Evolutionary conservation across 2,888 invertebrate species (phyloP).

Genomic region (Tholera decimalis): DNA sequence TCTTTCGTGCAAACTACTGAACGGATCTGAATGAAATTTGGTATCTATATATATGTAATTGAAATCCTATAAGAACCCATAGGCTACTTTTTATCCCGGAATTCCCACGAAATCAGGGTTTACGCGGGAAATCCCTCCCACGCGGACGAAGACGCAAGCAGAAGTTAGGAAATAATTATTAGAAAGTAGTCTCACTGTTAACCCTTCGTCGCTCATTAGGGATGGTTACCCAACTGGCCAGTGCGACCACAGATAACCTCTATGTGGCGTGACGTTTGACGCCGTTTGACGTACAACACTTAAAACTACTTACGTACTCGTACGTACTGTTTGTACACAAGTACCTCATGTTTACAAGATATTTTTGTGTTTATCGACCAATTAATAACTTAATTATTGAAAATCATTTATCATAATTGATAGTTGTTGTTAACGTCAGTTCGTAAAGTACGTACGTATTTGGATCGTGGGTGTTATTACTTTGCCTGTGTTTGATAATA

Average conservation of each 20-base stretch:
- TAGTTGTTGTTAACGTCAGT: constrained; percentile 35
- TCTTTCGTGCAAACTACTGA: no score
- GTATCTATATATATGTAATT: no score
- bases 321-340: constrained; percentile 64
- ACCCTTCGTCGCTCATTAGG: constrained; percentile 74
- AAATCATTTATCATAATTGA: constrained; percentile 47
- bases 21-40: no score
- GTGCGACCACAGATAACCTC: constrained; percentile 78
- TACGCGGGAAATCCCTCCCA: no score
- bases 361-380: constrained; percentile 56
- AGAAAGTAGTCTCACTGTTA: constrained; percentile 74
- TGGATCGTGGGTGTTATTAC: not conserved
- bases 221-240: constrained; percentile 70
- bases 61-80: no score
- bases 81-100: no score
- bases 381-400: constrained; percentile 49
- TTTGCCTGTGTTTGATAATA: constrained; percentile 12
- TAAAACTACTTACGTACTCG: constrained; percentile 58
- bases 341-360: constrained; percentile 38
- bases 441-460: constrained; percentile 26
- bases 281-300: constrained; percentile 66
- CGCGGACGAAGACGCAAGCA: no score
- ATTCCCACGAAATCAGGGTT: no score
- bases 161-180: constrained; percentile 68
- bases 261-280: constrained; percentile 64